Evolutionary conservation across 2,797 vertebrate species (phyloP).

Genomic region (Thripadectes ignobilis): DNA sequence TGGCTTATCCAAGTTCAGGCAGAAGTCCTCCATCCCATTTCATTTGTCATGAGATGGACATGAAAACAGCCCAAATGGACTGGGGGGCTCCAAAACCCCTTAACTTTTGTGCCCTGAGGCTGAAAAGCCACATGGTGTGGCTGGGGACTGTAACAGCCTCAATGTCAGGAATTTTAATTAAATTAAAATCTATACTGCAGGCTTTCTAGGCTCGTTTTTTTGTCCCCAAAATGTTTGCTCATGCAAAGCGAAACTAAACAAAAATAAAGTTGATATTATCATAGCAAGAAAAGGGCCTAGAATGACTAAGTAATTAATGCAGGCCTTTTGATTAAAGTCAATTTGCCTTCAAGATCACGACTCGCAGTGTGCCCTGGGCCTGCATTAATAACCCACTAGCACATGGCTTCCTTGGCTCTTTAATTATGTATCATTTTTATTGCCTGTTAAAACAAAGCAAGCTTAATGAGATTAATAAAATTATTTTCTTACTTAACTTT

Average conservation of each 20-base stretch:
- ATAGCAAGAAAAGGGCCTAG: conserved; percentile 1
- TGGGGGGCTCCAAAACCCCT: background rate
- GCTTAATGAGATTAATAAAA: conserved; percentile 53
- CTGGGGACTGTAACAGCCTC: background rate
- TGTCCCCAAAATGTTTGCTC: background rate
- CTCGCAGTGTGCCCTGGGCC: conserved; percentile 52
- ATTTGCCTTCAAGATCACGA: conserved; percentile 62
- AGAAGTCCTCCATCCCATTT: background rate
- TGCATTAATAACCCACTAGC: conserved; percentile 56
- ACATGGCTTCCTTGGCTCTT: conserved; percentile 48
- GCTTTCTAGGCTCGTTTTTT: background rate
- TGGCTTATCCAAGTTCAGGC: background rate
- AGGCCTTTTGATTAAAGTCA: conserved; percentile 67
- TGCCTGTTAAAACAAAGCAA: conserved; percentile 50
- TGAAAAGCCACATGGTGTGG: background rate
- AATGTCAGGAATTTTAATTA: background rate
- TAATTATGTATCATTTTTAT: conserved; percentile 68
- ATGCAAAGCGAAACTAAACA: conserved; percentile 4
- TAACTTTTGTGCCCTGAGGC: background rate
- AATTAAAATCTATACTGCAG: background rate
- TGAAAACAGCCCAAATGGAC: background rate
- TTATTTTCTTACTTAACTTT: conserved; percentile 56
- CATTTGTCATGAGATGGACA: too few species aligned
- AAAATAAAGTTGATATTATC: background rate
- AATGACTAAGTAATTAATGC: conserved; percentile 60